Evolutionary conservation across 2,113 vertebrate genomes (phyloP).

Genomic region (Xiphophorus hellerii): DNA sequence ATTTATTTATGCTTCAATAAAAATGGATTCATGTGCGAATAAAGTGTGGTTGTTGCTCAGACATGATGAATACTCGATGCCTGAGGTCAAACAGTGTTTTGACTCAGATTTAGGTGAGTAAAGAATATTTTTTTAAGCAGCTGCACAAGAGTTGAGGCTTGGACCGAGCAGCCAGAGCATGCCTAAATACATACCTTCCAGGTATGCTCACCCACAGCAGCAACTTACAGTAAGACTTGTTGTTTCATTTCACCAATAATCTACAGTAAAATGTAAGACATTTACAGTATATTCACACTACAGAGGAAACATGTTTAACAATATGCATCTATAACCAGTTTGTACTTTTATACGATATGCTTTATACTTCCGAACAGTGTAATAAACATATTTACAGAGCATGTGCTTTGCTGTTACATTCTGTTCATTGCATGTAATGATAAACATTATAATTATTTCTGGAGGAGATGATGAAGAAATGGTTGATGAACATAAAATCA

Average conservation of each 20-base stretch:
- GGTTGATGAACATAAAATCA: neutral
- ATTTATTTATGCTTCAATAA: neutral
- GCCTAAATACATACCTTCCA: slow-evolving; percentile 35
- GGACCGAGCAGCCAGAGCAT: slow-evolving; percentile 33
- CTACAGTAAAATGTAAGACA: slow-evolving; percentile 60
- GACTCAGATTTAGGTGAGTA: neutral
- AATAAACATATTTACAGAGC: slow-evolving; percentile 63
- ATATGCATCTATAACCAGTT: slow-evolving; percentile 59
- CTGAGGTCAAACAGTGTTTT: neutral
- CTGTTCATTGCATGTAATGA: slow-evolving; percentile 35
- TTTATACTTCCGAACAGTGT: slow-evolving; percentile 43
- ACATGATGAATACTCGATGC: neutral
- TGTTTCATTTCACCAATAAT: slow-evolving; percentile 53
- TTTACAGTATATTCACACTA: slow-evolving; percentile 63
- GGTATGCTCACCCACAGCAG: slow-evolving; percentile 46
- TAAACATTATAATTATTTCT: slow-evolving; percentile 2
- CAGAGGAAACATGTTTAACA: slow-evolving; percentile 43
- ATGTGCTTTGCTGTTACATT: slow-evolving; percentile 60
- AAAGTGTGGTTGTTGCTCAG: neutral
- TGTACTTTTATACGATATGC: slow-evolving; percentile 39
- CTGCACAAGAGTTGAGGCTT: slow-evolving; percentile 1
- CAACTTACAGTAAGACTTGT: slow-evolving; percentile 52
- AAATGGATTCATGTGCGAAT: neutral
- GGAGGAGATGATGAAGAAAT: slow-evolving; percentile 36
- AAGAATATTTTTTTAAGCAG: neutral